A percentile compares a stretch with the other conserved stretches of the same genome.
These are phyloP conservation scores for Archaeoteleia sp. DNA, from an alignment of 2,888 invertebrate genomes.

Conservation along the genomic window DNA sequence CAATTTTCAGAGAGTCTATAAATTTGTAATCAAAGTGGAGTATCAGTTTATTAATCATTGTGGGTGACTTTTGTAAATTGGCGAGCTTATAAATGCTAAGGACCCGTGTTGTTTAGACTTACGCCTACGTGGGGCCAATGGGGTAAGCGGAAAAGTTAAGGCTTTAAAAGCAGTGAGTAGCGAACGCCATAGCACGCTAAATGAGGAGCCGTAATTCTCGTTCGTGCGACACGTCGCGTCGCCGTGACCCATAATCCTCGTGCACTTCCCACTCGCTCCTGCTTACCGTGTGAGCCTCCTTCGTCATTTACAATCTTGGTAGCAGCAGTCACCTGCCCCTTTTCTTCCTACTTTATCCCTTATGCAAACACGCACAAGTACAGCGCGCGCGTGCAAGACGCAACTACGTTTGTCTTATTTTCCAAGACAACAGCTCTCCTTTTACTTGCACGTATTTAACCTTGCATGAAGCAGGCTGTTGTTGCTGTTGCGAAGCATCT, in stretches of 20 bases:
- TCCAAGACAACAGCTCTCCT: conserved; percentile 33
- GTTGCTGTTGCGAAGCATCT: conserved; percentile 22
- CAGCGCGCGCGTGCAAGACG: conserved; percentile 32
- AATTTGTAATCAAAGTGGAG: no score
- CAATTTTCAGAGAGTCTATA: no score
- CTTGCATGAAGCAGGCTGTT: conserved; percentile 25
- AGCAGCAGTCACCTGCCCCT: conserved; percentile 23
- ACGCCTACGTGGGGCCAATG: no score
- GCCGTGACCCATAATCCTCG: conserved; percentile 61
- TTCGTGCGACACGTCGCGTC: conserved; percentile 62
- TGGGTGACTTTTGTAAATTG: no score
- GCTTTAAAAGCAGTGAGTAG: conserved; percentile 34
- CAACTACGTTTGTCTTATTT: conserved; percentile 38
- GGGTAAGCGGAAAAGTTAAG: no score
- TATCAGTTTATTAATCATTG: neutral
- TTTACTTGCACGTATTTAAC: conserved; percentile 33
- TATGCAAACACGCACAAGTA: conserved; percentile 38
- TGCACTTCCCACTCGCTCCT: conserved; percentile 4
- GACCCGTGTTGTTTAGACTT: no score
- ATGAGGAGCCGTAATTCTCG: conserved; percentile 71
- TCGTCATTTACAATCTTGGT: conserved; percentile 23
- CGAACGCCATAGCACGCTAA: conserved; percentile 57
- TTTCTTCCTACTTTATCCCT: conserved; percentile 27
- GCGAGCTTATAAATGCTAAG: no score
- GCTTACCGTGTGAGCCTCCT: conserved; percentile 2